A percentile compares a stretch with the other conserved stretches of the same genome.
Evolutionary conservation across 1,140 invertebrate genomes (phyloP).

Genomic region (Fopius arisanus): DNA sequence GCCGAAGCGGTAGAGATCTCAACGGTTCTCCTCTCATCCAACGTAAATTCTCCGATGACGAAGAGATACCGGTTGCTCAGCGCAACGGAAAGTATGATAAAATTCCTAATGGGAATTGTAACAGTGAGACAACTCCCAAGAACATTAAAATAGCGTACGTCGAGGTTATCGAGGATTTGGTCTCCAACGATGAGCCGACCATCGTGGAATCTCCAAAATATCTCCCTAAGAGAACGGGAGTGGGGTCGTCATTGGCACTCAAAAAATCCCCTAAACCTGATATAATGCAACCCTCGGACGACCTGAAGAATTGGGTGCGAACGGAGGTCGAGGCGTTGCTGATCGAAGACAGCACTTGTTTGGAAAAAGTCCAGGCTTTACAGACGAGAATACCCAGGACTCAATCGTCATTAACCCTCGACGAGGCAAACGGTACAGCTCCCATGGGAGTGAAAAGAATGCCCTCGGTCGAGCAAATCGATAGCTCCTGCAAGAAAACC

Average conservation of each 20-base stretch:
- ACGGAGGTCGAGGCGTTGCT: constrained; percentile 44
- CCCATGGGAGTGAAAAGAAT: not conserved
- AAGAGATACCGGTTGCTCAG: constrained; percentile 56
- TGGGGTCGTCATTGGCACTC: constrained; percentile 1
- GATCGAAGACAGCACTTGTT: not conserved
- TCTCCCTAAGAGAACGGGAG: constrained; percentile 35
- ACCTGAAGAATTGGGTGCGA: constrained; percentile 52
- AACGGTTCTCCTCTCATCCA: constrained; percentile 75
- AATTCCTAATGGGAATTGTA: constrained; percentile 27
- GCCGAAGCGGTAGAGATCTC: constrained; percentile 78
- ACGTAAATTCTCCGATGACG: constrained; percentile 68
- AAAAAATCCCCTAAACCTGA: constrained; percentile 36
- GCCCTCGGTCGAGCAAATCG: not conserved
- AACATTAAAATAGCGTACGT: constrained; percentile 58
- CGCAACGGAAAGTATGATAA: constrained; percentile 42
- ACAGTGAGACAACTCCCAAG: constrained; percentile 30
- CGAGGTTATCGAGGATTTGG: constrained; percentile 60
- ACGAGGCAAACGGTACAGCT: constrained; percentile 14
- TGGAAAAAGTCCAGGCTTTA: not conserved
- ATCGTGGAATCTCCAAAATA: constrained; percentile 34
- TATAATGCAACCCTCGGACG: constrained; percentile 47
- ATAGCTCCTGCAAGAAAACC: not conserved
- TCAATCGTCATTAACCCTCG: constrained; percentile 31
- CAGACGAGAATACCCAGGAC: constrained; percentile 21
- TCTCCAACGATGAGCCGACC: constrained; percentile 31